A percentile compares a stretch with the other conserved stretches of the same genome.
Conservation (phyloP, 1,140 invertebrate genomes). For the Calliphora vicina region DNA sequence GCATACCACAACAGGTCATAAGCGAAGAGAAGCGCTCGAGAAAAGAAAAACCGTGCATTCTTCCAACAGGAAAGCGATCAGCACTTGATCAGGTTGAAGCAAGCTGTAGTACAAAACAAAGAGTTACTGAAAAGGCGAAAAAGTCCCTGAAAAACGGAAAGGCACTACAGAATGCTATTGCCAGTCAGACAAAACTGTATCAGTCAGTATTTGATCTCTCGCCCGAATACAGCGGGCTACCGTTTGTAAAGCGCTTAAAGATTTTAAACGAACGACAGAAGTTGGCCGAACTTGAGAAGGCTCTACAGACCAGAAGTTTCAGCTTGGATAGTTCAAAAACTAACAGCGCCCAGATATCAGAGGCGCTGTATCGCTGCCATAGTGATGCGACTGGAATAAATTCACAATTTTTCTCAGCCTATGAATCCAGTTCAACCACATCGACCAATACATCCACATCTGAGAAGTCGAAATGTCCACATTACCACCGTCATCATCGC, state of each 20-base stretch:
- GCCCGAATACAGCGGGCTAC: constrained; percentile 86
- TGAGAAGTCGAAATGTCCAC: constrained; percentile 40
- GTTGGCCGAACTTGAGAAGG: constrained; percentile 79
- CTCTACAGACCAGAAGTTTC: constrained; percentile 76
- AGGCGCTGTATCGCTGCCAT: constrained; percentile 72
- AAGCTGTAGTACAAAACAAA: constrained; percentile 46
- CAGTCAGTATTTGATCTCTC: constrained; percentile 83
- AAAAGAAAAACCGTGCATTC: background rate
- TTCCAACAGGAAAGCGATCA: background rate
- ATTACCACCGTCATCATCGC: constrained; percentile 36
- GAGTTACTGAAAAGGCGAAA: constrained; percentile 46
- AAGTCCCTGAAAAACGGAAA: background rate
- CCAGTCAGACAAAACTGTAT: constrained; percentile 43
- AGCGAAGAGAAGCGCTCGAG: constrained; percentile 41
- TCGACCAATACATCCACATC: constrained; percentile 46
- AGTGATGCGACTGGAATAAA: constrained; percentile 65
- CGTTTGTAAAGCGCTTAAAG: constrained; percentile 87
- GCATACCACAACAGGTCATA: constrained; percentile 49
- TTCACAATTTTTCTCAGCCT: constrained; percentile 53
- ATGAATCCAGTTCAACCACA: constrained; percentile 54
- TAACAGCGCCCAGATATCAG: constrained; percentile 66
- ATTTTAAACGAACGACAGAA: constrained; percentile 88
- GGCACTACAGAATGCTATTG: background rate
- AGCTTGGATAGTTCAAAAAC: constrained; percentile 80
- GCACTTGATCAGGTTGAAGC: background rate